Conservation (phyloP, 2,113 vertebrate genomes). For the Eonycteris spelaea region DNA sequence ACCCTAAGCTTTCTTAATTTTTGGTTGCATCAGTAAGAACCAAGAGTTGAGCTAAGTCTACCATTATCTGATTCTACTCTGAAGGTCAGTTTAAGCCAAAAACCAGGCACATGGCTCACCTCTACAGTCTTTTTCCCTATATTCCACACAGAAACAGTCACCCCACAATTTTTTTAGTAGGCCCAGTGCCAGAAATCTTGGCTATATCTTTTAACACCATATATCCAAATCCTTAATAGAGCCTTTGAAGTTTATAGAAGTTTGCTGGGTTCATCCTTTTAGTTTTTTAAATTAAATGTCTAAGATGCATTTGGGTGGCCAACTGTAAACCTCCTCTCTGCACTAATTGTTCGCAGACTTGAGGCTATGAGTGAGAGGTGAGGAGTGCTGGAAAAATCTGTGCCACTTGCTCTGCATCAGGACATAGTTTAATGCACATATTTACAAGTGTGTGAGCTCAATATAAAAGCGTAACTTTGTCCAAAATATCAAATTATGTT, state of each 20-base stretch:
- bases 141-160: background rate
- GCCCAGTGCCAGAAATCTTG: background rate
- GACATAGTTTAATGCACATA: background rate
- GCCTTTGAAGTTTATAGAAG: constrained; percentile 52
- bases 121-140: background rate
- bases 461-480: constrained; percentile 27
- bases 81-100: background rate
- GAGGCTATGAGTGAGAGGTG: background rate
- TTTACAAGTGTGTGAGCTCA: constrained; percentile 34
- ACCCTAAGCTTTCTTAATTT: background rate
- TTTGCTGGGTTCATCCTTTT: constrained; percentile 34
- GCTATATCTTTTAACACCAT: background rate
- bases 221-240: background rate
- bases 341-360: constrained; percentile 60
- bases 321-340: background rate
- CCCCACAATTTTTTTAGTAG: background rate
- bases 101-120: background rate
- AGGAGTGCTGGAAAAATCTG: background rate
- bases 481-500: constrained; percentile 38
- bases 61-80: background rate
- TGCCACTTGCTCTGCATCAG: constrained; percentile 7
- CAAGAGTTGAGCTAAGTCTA: background rate
- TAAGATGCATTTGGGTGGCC: constrained; percentile 47
- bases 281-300: constrained; percentile 20
- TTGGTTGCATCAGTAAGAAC: background rate